Evolutionary conservation across 2,888 invertebrate genomes (phyloP).

Genomic region (Acrocyrtus sp.): DNA sequence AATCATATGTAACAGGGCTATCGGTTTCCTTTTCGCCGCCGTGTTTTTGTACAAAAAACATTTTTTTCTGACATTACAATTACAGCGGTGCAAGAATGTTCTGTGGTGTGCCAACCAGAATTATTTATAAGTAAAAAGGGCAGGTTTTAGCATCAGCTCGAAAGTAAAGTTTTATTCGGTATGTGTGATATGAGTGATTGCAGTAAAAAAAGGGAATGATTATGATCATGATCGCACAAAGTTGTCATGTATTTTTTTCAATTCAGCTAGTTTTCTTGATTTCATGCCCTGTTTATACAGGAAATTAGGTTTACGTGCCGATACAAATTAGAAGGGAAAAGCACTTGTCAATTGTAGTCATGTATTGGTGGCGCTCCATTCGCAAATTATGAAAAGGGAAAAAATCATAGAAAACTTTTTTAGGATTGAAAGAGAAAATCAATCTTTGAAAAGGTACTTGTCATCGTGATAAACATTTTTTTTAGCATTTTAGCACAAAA

Average conservation of each 20-base stretch:
- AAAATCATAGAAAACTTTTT: not conserved
- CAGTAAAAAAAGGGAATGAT: conserved; percentile 8
- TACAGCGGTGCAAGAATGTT: too few relatives aligned
- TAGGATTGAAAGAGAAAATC: conserved; percentile 19
- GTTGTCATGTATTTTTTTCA: conserved; percentile 6
- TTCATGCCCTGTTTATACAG: conserved; percentile 26
- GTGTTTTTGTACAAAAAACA: not conserved
- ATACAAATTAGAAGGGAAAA: not conserved
- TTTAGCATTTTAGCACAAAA: too few relatives aligned
- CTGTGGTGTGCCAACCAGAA: too few relatives aligned
- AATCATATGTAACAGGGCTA: conserved; percentile 27
- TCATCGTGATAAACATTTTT: not conserved
- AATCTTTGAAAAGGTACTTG: conserved; percentile 5
- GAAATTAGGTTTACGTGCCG: conserved; percentile 42
- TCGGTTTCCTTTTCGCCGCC: conserved; percentile 25
- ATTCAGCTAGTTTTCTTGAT: conserved; percentile 3
- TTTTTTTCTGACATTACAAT: too few relatives aligned
- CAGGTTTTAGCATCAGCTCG: too few relatives aligned
- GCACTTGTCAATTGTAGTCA: not conserved
- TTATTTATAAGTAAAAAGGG: too few relatives aligned
- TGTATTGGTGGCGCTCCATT: not conserved
- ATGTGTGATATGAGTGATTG: not conserved
- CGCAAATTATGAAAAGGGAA: not conserved
- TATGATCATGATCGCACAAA: conserved; percentile 5
- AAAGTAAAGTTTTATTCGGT: not conserved